A percentile compares a stretch with the other conserved stretches of the same genome.
Conservation (phyloP, 2,113 vertebrate species). For the Alces alces region DNA sequence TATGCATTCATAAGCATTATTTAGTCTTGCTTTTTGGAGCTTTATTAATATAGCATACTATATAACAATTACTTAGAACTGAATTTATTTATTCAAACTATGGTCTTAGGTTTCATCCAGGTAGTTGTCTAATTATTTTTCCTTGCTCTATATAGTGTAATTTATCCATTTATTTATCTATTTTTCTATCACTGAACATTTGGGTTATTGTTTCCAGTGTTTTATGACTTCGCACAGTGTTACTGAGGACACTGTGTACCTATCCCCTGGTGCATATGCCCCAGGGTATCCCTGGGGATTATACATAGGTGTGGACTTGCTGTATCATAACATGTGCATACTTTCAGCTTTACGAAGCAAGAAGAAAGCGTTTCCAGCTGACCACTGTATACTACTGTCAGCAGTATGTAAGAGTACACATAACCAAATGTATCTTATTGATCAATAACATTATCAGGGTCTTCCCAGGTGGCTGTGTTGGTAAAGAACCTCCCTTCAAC, state of each 20-base stretch:
- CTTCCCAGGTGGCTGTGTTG: neutral
- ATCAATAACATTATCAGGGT: neutral
- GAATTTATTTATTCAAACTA: neutral
- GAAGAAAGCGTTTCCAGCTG: neutral
- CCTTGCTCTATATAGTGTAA: neutral
- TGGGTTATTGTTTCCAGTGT: neutral
- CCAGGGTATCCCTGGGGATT: neutral
- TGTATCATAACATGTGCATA: neutral
- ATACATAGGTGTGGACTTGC: neutral
- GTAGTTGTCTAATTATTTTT: neutral
- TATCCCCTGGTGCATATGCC: neutral
- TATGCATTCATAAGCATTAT: neutral
- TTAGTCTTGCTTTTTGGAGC: neutral
- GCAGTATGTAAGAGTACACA: neutral
- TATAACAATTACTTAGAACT: neutral
- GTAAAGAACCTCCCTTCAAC: neutral
- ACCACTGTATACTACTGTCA: neutral
- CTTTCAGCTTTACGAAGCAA: neutral
- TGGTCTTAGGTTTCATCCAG: neutral
- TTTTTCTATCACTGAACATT: neutral
- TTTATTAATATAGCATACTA: neutral
- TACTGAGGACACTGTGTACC: neutral
- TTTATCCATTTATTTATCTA: neutral
- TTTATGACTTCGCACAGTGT: neutral
- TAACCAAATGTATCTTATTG: neutral